Evolutionary conservation across 2,888 invertebrate species (phyloP), one percentile per base, ranked within the genome.

Genomic region (Azorinus chamasolen): DNA sequence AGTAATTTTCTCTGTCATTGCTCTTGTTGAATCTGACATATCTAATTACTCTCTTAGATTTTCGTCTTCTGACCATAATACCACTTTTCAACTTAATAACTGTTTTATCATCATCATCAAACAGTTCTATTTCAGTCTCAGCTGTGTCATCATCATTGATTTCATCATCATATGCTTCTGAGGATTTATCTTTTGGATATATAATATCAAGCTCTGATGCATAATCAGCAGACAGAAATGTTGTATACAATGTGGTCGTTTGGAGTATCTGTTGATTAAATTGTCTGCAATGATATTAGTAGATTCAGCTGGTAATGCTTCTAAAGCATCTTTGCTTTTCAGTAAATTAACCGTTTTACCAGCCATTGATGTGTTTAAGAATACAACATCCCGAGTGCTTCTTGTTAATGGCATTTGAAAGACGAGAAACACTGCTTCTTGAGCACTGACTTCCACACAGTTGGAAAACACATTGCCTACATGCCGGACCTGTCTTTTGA

Each of bases 391-490:
- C 53, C 78, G 62, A 8, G 65, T 64, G n/a, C 57, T 18, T 22
- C 41, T 57, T 1, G 57, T 57, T 24, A 57, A 22, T 16, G 57
- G 43, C 57, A 57, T 57, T 41, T 57, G 57, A 63, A 55, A 0
- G 54, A 57, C 5, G 1, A 83, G 43, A 65, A 79, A 79, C 1
- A 66, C 61, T 24, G 72, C 73, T 45, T 76, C 72, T 72, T 78
- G 79, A 14, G 84, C 79, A 74, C 80, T 65, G 5, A 80, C 73
- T 72, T 83, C 80, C 22, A 75, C 68, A 54, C 65, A 61, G 41
- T 78, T 83, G n/a, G 71, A 62, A 25, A 77, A 80, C 16, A 72
- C 59, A 66, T 79, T 77, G 22, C 81, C 70, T 59, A 81, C 76
- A 61, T 81, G 78, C 41, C 83, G 27, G 10, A 79, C 69, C 59